Base-by-base conservation (phyloP, 2,888 invertebrate genomes). In the Heterodera filipjevi region DNA sequence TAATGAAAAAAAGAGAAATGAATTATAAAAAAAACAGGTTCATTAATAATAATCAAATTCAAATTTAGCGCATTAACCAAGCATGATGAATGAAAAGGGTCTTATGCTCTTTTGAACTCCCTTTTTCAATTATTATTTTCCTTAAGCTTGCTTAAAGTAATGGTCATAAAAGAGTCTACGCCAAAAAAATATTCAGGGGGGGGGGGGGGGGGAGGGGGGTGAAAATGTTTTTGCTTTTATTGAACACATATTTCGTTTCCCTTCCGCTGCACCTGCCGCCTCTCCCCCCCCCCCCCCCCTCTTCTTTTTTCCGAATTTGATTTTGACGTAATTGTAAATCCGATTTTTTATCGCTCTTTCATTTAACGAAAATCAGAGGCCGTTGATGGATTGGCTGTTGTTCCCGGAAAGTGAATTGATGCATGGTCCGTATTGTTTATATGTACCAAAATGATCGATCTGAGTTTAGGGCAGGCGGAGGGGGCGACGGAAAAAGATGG, bases 271-370 rank as follows among this genome's bases (percentile, higher is more conserved):
- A 27, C 59, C 59, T 53, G 53, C 1, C 19, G 16, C 22, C n/a
- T 27, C 10, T 59, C 6, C 8, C 10, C 27, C 8, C 59, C n/a
- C 27, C 10, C n/a, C 10, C 59, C 3, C 27, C 27, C 8, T 59
- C 27, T 59, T 27, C 10, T 59, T 59, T 59, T 59, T 27, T 30
- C 8, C 10, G 59, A 59, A 59, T 59, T 27, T 27, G 59, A 22
- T 59, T 59, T 27, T 59, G 59, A 59, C 59, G 59, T 59, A 59
- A 59, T 59, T 59, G 59, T 27, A 59, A 59, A 59, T 59, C 59
- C 27, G 59, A 59, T 59, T 59, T 59, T 59, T 59, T n/a, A 27
- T 6, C 59, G 1, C n/a, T 27, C 27, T 59, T 10, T 59, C 27
- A 59, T 59, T 59, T n/a, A 27, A 59, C 59, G 27, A 59, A 59